A percentile compares a stretch with the other conserved stretches of the same genome.
Evolutionary conservation across 1,140 invertebrate species (phyloP).

Genomic region (Macrosteles quadrilineatus): DNA sequence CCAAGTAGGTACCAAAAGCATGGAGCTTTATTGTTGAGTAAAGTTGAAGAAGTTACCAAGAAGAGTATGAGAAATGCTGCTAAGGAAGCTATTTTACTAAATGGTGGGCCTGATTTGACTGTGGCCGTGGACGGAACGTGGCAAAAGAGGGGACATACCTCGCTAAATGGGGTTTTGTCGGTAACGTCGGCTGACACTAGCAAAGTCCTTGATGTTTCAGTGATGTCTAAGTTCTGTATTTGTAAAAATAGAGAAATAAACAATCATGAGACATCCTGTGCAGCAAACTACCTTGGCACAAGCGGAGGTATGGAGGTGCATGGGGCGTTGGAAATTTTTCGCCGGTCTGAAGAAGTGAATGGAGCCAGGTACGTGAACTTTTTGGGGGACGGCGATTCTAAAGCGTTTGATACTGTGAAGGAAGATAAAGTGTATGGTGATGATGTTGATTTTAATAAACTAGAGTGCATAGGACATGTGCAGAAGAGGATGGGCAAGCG

Average conservation of each 20-base stretch:
- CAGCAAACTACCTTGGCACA: constrained; percentile 35
- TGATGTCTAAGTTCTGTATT: constrained; percentile 32
- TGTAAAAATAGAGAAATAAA: neutral
- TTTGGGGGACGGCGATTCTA: constrained; percentile 37
- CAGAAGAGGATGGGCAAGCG: constrained; percentile 35
- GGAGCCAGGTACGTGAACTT: constrained; percentile 32
- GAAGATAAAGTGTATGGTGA: constrained; percentile 28
- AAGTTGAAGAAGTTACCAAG: neutral
- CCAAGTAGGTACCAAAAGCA: neutral
- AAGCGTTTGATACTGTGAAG: constrained; percentile 6
- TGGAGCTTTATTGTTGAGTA: neutral
- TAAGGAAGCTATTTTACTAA: neutral
- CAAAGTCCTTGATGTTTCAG: constrained; percentile 31
- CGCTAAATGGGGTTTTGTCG: constrained; percentile 27
- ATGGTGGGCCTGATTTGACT: neutral
- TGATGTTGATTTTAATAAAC: constrained; percentile 31
- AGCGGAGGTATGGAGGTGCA: constrained; percentile 39
- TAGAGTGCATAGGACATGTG: constrained; percentile 38
- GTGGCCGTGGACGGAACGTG: neutral
- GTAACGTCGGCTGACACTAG: constrained; percentile 27
- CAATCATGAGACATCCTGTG: constrained; percentile 22
- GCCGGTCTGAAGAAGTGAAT: constrained; percentile 24
- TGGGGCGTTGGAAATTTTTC: constrained; percentile 37
- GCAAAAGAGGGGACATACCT: neutral
- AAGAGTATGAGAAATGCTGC: neutral